phyloP scores from a whole-genome alignment of 2,888 invertebrate genomes.

The Uloborus plumipes region DNA sequence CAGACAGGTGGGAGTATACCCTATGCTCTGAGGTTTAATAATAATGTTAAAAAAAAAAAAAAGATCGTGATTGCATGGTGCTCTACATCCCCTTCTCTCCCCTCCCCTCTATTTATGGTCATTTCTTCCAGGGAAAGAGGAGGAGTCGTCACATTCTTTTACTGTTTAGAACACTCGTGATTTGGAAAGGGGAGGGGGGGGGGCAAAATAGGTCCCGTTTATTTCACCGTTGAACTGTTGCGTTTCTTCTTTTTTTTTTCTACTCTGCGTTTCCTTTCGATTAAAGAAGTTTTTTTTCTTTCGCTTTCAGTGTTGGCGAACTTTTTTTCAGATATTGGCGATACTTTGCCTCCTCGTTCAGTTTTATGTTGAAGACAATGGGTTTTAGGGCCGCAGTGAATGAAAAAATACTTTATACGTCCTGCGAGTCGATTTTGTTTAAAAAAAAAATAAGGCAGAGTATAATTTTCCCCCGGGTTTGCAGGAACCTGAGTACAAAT shows the following conservation, averaged over 20 bases:
- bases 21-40: slow-evolving; percentile 33
- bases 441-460: too few species aligned
- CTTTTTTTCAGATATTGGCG: too few species aligned
- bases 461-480: too few species aligned
- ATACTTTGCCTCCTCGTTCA: too few species aligned
- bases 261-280: neutral
- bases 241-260: slow-evolving; percentile 16
- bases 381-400: too few species aligned
- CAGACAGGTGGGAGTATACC: slow-evolving; percentile 62
- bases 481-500: too few species aligned
- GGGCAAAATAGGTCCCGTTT: slow-evolving; percentile 40
- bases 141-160: slow-evolving; percentile 61
- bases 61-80: slow-evolving; percentile 60
- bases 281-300: too few species aligned
- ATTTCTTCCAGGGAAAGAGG: slow-evolving; percentile 57
- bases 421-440: too few species aligned
- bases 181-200: slow-evolving; percentile 9
- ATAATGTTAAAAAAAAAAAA: slow-evolving; percentile 27
- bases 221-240: slow-evolving; percentile 5
- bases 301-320: too few species aligned
- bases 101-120: slow-evolving; percentile 31
- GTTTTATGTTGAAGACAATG: too few species aligned
- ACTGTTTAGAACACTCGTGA: slow-evolving; percentile 39
- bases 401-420: too few species aligned
- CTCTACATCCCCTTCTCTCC: neutral